Conservation (phyloP, 2,797 vertebrate genomes). For the Mormyrus proboscirostris region DNA sequence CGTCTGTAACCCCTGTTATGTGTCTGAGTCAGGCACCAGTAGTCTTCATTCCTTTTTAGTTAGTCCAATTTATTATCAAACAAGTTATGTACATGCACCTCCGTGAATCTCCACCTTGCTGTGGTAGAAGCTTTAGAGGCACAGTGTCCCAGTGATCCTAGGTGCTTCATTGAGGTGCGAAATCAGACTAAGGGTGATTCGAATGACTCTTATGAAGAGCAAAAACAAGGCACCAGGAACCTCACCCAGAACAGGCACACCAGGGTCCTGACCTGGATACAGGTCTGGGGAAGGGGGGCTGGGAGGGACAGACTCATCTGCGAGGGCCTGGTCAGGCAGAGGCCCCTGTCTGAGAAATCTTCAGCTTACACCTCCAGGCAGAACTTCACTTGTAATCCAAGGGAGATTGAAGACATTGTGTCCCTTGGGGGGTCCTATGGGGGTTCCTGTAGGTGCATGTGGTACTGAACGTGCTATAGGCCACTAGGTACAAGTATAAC, state of each 20-base stretch:
- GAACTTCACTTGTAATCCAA: background rate
- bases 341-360: background rate
- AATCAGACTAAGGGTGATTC: background rate
- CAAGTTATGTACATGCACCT: background rate
- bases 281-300: background rate
- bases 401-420: background rate
- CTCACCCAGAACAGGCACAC: background rate
- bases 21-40: background rate
- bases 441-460: background rate
- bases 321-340: background rate
- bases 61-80: background rate
- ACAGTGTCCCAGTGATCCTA: background rate
- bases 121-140: background rate
- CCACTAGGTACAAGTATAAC: background rate
- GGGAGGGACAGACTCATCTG: background rate
- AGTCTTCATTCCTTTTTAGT: background rate
- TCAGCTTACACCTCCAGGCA: background rate
- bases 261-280: background rate
- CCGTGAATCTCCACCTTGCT: background rate
- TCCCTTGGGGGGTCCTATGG: background rate
- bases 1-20: background rate
- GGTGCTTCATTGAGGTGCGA: background rate
- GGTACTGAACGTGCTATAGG: background rate
- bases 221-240: background rate
- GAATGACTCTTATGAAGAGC: background rate